These are phyloP conservation scores for Hydrophis major DNA, from an alignment of 2,797 vertebrate genomes.

Conservation along the genomic window DNA sequence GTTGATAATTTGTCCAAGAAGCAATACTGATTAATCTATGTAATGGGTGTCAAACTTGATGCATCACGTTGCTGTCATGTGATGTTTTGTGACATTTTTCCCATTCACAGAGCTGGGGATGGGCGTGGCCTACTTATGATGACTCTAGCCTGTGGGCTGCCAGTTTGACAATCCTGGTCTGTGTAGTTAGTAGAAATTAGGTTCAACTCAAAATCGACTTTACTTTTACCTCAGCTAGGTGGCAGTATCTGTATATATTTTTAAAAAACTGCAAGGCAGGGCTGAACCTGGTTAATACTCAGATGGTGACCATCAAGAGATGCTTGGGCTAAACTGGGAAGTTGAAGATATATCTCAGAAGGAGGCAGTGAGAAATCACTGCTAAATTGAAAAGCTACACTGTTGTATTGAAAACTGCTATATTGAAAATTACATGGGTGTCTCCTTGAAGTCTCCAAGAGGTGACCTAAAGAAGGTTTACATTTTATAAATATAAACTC, in stretches of 20 bases:
- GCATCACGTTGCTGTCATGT: too few relatives aligned
- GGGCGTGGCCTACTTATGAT: too few relatives aligned
- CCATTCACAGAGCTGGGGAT: too few relatives aligned
- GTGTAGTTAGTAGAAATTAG: not conserved
- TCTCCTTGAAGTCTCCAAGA: not conserved
- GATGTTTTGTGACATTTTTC: too few relatives aligned
- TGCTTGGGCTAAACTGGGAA: not conserved
- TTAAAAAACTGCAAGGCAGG: not conserved
- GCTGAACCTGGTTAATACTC: not conserved
- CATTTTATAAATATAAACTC: not conserved
- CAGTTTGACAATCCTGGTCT: too few relatives aligned
- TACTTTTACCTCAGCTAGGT: not conserved
- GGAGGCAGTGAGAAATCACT: not conserved
- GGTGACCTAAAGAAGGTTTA: not conserved
- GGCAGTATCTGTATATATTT: not conserved
- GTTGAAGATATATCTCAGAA: not conserved
- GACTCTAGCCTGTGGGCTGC: too few relatives aligned
- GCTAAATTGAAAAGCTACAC: not conserved
- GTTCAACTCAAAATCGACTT: not conserved
- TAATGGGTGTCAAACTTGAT: too few relatives aligned
- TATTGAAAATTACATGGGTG: not conserved
- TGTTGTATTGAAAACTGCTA: not conserved
- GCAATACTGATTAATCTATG: not conserved
- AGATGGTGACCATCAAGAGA: not conserved
- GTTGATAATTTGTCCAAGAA: not conserved